These are phyloP conservation scores for Anaspis maculata DNA, from an alignment of 2,888 invertebrate genomes.

Conservation along the genomic window DNA sequence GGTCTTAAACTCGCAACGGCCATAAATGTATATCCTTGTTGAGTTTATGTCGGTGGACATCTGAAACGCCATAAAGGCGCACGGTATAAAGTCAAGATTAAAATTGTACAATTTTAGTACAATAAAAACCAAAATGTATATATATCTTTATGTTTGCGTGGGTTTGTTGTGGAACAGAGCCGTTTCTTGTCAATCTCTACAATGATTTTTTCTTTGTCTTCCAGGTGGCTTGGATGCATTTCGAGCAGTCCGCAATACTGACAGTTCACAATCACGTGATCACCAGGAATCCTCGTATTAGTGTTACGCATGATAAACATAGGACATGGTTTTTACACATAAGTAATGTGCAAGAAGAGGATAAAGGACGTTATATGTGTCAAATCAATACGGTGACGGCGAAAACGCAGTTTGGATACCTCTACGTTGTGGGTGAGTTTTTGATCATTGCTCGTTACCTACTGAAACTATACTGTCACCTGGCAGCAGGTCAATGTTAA, in stretches of 20 bases:
- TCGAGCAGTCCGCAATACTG: constrained; percentile 86
- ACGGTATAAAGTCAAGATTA: constrained; percentile 20
- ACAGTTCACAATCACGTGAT: constrained; percentile 93
- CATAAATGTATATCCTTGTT: constrained; percentile 13
- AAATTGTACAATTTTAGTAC: constrained; percentile 23
- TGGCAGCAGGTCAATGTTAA: too few species aligned
- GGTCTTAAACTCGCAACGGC: too few species aligned
- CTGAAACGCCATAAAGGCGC: constrained; percentile 17
- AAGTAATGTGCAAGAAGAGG: constrained; percentile 83
- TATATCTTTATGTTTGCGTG: neutral
- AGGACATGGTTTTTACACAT: constrained; percentile 91
- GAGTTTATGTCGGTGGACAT: constrained; percentile 19
- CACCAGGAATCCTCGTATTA: constrained; percentile 84
- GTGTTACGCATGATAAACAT: constrained; percentile 87
- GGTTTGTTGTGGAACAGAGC: constrained; percentile 5
- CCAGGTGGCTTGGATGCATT: constrained; percentile 95
- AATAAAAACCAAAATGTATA: constrained; percentile 11
- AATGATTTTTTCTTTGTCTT: constrained; percentile 28
- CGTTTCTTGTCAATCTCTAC: too few species aligned
- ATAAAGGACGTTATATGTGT: constrained; percentile 89
- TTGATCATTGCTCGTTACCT: too few species aligned
- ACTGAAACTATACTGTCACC: too few species aligned
- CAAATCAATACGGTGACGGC: constrained; percentile 90
- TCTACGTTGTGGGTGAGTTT: constrained; percentile 82
- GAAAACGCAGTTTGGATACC: constrained; percentile 86